A percentile compares a stretch with the other conserved stretches of the same genome.
Conservation (phyloP, 2,113 vertebrate species). For the Cichladusa arquata region DNA sequence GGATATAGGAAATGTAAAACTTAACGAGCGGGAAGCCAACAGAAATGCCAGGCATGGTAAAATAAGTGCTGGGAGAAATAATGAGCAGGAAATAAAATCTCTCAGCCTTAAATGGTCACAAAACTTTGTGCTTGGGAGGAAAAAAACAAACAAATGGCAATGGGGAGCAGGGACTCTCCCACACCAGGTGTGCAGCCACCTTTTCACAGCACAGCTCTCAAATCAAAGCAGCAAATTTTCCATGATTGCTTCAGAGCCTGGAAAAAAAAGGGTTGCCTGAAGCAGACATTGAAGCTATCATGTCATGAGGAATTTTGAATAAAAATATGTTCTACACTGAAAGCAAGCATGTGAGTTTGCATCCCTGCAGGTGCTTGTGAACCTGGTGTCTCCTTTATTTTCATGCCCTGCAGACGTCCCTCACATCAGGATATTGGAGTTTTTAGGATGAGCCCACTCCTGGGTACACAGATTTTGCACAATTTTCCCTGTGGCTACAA, state of each 20-base stretch:
- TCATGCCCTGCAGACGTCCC: neutral
- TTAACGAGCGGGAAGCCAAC: neutral
- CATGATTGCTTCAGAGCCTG: neutral
- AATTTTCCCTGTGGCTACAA: neutral
- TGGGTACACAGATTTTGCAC: neutral
- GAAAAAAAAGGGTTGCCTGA: neutral
- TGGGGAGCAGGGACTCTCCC: neutral
- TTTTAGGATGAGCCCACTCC: neutral
- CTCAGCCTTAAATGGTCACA: neutral
- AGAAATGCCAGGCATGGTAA: neutral
- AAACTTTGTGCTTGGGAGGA: neutral
- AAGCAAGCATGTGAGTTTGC: neutral
- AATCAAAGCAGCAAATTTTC: neutral
- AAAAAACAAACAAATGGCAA: neutral
- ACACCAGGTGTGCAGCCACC: neutral
- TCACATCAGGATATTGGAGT: neutral
- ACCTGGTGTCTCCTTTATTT: neutral
- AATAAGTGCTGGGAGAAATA: neutral
- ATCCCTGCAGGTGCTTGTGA: neutral
- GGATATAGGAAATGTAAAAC: neutral
- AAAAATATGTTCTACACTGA: neutral
- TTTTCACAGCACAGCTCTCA: neutral
- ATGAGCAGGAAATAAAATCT: neutral
- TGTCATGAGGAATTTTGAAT: neutral
- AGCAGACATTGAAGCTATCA: neutral